Evolutionary conservation across 2,113 vertebrate genomes (phyloP), one percentile per base, ranked within the genome.

Genomic region (Nicator chloris): DNA sequence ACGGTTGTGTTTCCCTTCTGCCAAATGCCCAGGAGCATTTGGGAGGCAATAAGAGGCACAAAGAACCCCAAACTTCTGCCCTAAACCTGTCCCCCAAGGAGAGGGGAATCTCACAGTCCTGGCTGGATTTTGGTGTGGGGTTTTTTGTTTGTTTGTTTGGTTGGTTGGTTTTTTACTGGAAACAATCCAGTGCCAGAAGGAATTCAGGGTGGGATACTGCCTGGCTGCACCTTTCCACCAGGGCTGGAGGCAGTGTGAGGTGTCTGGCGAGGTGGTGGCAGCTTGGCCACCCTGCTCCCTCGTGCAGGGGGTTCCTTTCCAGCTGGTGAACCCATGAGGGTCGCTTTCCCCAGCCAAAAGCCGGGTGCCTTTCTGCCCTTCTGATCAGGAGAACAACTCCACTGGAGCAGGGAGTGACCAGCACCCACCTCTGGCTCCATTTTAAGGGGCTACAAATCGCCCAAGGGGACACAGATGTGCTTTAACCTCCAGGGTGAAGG

Each of bases 101-200:
- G 13, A 33, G 15, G 7, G 10, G 7, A 71, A 50, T 54, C 40
- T 56, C 33, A 28, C 4, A 39, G 31, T 13, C 37, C 37, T 78
- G 24, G 6, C 5, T 56, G 35, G 5, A 7, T 4, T 78, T 69
- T 51, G 27, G 0, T 44, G 42, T n/a, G n/a, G n/a, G 15, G 14
- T 5, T 9, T 3, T 5, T 7, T 17, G 30, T 6, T 56, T 31
- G 10, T 1, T 6, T 7, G 4, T 7, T 7, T 24, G 8, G 3
- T 28, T 50, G n/a, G n/a, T n/a, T n/a, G n/a, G n/a, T n/a, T 9
- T 60, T 47, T 19, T 2, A 33, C 60, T 14, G 9, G 18, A 39
- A 65, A 33, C 4, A 77, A 69, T 13, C 10, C 23, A 30, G 5
- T 26, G 10, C 26, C 57, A 63, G 13, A 69, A 83, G 33, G 50